These are phyloP conservation scores for Holacanthus passer DNA, from an alignment of 2,113 vertebrate genomes.

Conservation along the genomic window DNA sequence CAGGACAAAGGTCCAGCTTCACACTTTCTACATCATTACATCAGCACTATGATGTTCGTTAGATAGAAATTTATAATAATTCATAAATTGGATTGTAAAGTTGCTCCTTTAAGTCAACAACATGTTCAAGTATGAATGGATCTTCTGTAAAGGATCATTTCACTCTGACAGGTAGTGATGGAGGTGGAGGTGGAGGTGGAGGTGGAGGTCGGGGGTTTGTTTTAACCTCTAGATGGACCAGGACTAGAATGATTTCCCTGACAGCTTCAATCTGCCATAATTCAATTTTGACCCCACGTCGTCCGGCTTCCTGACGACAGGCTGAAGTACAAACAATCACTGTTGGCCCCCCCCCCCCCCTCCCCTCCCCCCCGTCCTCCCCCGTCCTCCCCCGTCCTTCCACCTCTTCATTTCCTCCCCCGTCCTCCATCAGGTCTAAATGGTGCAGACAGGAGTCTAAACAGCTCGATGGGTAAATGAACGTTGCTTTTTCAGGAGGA, in stretches of 20 bases:
- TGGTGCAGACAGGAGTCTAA: conserved; percentile 53
- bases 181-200: background rate
- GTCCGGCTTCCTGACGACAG: conserved; percentile 1
- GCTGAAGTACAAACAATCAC: conserved; percentile 33
- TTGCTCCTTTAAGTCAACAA: background rate
- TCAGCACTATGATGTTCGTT: too few relatives aligned
- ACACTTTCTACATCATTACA: too few relatives aligned
- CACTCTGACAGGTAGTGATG: background rate
- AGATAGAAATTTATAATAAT: too few relatives aligned
- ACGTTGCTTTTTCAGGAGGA: conserved; percentile 47
- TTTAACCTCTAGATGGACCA: background rate
- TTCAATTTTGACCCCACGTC: background rate
- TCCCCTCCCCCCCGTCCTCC: conserved; percentile 38
- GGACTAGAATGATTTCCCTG: background rate
- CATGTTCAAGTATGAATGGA: background rate
- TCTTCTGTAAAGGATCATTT: background rate
- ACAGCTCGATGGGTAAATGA: conserved; percentile 27
- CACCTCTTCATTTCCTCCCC: conserved; percentile 38
- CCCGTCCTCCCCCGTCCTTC: background rate
- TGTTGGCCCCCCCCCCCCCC: background rate
- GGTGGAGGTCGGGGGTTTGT: background rate
- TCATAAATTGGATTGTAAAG: too few relatives aligned
- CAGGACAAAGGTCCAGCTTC: too few relatives aligned
- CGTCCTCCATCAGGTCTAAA: conserved; percentile 2
- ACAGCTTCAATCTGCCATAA: conserved; percentile 20